Evolutionary conservation across 2,888 invertebrate genomes (phyloP).

Genomic region (Xestoiulus laeticollis): DNA sequence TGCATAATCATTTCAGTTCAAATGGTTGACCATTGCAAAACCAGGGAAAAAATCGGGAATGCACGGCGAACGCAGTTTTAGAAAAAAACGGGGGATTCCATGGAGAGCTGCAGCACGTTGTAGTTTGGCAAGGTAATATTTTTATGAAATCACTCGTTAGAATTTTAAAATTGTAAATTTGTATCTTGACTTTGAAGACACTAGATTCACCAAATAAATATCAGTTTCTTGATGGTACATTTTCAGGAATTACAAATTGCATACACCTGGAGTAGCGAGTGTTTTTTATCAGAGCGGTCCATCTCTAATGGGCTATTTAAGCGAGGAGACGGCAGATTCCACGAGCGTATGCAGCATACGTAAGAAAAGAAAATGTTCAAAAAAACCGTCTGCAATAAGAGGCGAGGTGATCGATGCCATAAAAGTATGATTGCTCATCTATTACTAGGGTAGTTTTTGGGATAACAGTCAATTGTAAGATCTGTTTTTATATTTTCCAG

Average conservation of each 20-base stretch:
- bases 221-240: not conserved
- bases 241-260: conserved; percentile 24
- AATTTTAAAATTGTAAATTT: conserved; percentile 14
- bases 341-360: not conserved
- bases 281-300: conserved; percentile 48
- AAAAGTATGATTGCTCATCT: conserved; percentile 3
- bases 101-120: conserved; percentile 49
- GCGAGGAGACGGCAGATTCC: conserved; percentile 23
- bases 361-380: not conserved
- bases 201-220: too few species aligned
- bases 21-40: conserved; percentile 40
- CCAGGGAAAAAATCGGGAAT: not conserved
- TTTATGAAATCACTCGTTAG: not conserved
- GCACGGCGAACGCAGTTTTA: not conserved
- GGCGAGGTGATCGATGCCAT: not conserved
- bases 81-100: conserved; percentile 49
- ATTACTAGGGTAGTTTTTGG: not conserved
- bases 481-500: conserved; percentile 22
- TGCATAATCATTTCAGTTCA: conserved; percentile 39
- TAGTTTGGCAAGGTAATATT: conserved; percentile 20
- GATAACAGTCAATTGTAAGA: not conserved
- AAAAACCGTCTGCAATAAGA: not conserved
- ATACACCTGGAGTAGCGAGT: conserved; percentile 49
- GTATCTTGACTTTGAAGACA: not conserved
- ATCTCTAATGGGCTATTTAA: not conserved